Base-by-base conservation (phyloP, 2,888 invertebrate species). In the Frankliniella fusca region DNA sequence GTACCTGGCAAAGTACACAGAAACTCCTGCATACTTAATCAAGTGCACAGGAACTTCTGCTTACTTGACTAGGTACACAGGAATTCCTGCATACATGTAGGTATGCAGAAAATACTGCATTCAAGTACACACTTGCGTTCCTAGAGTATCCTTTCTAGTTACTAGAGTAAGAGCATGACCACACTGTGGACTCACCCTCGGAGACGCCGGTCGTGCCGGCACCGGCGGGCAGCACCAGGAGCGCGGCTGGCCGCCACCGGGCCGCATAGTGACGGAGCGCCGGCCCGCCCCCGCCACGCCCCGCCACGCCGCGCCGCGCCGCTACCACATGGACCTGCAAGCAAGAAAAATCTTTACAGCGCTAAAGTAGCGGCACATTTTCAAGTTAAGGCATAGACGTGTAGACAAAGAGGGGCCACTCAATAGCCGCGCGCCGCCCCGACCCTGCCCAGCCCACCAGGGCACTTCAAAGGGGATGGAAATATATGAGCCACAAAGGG, bases 301-400 rank as follows among this genome's bases (percentile, higher is more conserved):
- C n/a, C 15, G 61, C 61, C 0, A 0, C 61, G 7, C 61, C 20
- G 18, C 61, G 61, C 61, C 15, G 0, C 61, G 15, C 61, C 61
- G 18, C 61, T 61, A 61, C 61, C 61, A n/a, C 61, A 61, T 61
- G 61, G 61, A 61, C 61, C 61, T 61, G 61, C 61, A 15, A 61
- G 20, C 7, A 1, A 12, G 54, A 61, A 7, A 61, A n/a, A 7
- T 38, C 38, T 3, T 38, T 38, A 38, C 38, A 38, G 5, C 38
- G 5, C 38, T 5, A 5, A 5, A 38, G 38, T 38, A 5, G 2
- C 38, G 38, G 5, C 38, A 38, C 38, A 38, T 38, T 38, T 38
- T 38, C 38, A 38, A 38, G 38, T 2, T 38, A 38, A 38, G 3
- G 38, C 5, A 5, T 38, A 38, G 38, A 38, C 38, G 38, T 38